These are phyloP conservation scores for Lampropteryx suffumata DNA, from an alignment of 2,888 invertebrate species.

Conservation along the genomic window DNA sequence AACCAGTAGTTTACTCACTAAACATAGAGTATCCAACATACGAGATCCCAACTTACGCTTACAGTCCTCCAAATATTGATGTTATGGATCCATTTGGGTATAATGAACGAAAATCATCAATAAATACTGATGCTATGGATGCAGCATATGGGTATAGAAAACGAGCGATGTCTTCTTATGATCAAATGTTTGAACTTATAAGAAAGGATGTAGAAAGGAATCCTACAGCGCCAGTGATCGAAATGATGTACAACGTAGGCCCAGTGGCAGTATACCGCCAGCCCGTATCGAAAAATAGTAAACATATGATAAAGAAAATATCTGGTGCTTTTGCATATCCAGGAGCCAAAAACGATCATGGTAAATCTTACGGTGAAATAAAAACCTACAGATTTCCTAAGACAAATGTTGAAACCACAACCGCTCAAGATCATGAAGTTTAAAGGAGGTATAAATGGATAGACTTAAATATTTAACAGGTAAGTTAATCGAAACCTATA, in stretches of 20 bases:
- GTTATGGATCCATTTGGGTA: not conserved
- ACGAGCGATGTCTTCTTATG: conserved; percentile 40
- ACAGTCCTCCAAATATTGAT: not conserved
- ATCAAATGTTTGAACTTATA: conserved; percentile 54
- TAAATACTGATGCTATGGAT: not conserved
- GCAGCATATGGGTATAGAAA: conserved; percentile 4
- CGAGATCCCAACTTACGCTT: conserved; percentile 1
- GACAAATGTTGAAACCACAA: not conserved
- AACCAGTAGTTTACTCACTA: conserved; percentile 7
- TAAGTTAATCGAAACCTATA: not conserved
- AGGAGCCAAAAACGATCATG: conserved; percentile 27
- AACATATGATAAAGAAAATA: conserved; percentile 53
- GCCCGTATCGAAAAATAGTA: conserved; percentile 60
- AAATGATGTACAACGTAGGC: conserved; percentile 54
- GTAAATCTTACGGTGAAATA: conserved; percentile 31
- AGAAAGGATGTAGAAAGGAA: conserved; percentile 49
- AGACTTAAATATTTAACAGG: not conserved
- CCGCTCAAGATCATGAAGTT: not conserved
- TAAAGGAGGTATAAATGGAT: not conserved
- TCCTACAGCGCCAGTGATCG: conserved; percentile 53
- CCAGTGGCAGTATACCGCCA: conserved; percentile 62
- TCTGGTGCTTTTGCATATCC: conserved; percentile 48
- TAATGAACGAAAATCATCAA: too few species aligned
- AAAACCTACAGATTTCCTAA: not conserved
- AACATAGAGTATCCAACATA: conserved; percentile 18